phyloP scores from a whole-genome alignment of 2,797 vertebrate genomes.

The Gallirallus australis region DNA sequence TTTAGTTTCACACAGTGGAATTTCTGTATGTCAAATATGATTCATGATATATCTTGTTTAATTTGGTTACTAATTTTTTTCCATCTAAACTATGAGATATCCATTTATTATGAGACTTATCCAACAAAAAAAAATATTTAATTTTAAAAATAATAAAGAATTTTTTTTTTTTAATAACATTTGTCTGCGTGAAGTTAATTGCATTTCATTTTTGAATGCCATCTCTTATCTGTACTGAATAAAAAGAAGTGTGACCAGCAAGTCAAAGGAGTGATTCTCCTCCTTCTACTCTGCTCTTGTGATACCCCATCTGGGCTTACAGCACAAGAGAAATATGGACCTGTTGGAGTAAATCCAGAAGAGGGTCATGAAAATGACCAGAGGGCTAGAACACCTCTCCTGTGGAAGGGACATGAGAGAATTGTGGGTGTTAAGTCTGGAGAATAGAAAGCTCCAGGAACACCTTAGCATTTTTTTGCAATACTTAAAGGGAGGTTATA shows the following conservation, averaged over 20 bases:
- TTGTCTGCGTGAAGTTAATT: neutral
- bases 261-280: neutral
- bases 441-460: neutral
- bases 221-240: neutral
- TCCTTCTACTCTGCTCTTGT: fast-evolving
- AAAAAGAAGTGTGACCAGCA: neutral
- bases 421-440: neutral
- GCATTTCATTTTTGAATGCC: neutral
- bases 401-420: neutral
- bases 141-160: neutral
- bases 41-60: neutral
- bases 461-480: neutral
- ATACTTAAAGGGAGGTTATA: neutral
- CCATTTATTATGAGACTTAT: neutral
- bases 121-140: neutral
- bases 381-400: neutral
- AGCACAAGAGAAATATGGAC: neutral
- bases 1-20: neutral
- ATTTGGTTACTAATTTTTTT: neutral
- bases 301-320: neutral
- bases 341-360: neutral
- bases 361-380: neutral
- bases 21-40: neutral
- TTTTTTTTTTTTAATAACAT: neutral
- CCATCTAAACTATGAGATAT: neutral